Conservation (phyloP, 1,140 invertebrate genomes). For the Chironomus tepperi region DNA sequence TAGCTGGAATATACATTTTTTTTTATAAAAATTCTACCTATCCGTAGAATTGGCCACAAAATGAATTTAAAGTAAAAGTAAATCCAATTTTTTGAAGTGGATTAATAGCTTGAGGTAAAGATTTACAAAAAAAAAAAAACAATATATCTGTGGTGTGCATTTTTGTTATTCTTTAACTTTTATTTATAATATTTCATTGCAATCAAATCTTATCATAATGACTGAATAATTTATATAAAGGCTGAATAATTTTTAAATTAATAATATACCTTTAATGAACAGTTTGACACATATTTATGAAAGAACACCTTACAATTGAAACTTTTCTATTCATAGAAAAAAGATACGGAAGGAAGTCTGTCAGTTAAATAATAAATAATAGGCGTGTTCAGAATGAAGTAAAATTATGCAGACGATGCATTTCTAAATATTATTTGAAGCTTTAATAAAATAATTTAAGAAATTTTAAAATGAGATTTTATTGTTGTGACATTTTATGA, state of each 20-base stretch:
- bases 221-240: too few relatives aligned
- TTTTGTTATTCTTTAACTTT: too few relatives aligned
- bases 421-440: neutral
- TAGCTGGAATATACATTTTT: too few relatives aligned
- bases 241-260: too few relatives aligned
- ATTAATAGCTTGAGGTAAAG: constrained; percentile 17
- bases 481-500: constrained; percentile 9
- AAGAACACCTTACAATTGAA: neutral
- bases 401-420: neutral
- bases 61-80: neutral
- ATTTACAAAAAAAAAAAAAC: too few relatives aligned
- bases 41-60: too few relatives aligned
- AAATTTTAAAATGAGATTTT: neutral
- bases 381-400: neutral
- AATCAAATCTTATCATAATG: too few relatives aligned
- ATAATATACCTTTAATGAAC: too few relatives aligned
- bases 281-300: too few relatives aligned
- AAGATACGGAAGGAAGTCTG: constrained; percentile 13
- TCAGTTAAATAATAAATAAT: neutral
- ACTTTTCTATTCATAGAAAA: neutral
- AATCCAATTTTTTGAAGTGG: constrained; percentile 22
- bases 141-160: too few relatives aligned
- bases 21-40: too few relatives aligned
- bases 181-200: too few relatives aligned
- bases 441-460: neutral